Evolutionary conservation across 2,113 vertebrate genomes (phyloP), one percentile per base, ranked within the genome.

Genomic region (Neolamprologus falcicula): DNA sequence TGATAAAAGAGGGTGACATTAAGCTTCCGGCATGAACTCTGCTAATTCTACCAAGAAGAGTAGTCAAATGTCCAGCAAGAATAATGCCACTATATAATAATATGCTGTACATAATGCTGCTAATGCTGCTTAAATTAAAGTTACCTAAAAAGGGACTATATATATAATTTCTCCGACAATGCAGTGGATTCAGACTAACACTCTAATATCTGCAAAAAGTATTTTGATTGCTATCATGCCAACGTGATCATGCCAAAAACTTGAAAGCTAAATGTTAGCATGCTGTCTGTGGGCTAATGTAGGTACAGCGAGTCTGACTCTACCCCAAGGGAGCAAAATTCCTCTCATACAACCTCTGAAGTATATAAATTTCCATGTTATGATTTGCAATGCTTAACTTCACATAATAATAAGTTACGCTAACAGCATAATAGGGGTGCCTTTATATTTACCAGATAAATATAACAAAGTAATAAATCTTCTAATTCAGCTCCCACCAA

Each of bases 81-180:
- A 66, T 66, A 21, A 37, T 37, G 4, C 61, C 17, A n/a, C 61
- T 35, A 35, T 66, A 66, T 66, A 66, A 63, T 12, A 63, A n/a
- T 66, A 66, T 12, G 61, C 61, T 66, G 61, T 71, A 71, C 63
- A 71, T 61, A 61, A 19, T 61, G 57, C 8, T 16, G 13, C 2
- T 71, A 71, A 42, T 42, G 2, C 37, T 73, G 37, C 21, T 45
- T 45, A 4, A 2, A 24, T 73, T 0, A 24, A 45, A 45, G 21
- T 45, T 45, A 45, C 37, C n/a, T 16, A 73, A 73, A 73, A 73
- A 71, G n/a, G 37, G n/a, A 71, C 7, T 9, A 26, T 16, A 2
- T 73, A 17, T 24, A 5, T 21, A 0, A 24, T 24, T 16, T 4
- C 3, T 73, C 1, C 3, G 1, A 26, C 68, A 73, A 42, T 73